Conservation (phyloP, 2,888 invertebrate genomes). For the Germaria angustata region DNA sequence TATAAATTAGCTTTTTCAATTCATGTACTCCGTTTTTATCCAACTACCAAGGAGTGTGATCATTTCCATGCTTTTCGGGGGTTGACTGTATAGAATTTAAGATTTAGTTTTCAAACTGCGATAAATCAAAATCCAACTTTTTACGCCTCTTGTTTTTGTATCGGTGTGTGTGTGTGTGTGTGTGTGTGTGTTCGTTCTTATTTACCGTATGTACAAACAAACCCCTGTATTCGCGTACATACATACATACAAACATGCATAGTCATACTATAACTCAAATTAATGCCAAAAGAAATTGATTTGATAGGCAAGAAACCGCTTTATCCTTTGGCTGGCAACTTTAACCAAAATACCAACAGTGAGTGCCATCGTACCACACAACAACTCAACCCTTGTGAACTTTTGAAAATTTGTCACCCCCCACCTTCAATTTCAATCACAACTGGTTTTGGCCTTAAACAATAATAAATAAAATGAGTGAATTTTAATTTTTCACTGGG, state of each 20-base stretch:
- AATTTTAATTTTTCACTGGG: not conserved
- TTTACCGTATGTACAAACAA: conserved; percentile 44
- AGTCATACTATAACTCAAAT: not conserved
- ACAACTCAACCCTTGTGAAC: conserved; percentile 8
- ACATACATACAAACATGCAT: not conserved
- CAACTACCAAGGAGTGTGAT: no score
- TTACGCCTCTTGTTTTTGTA: conserved; percentile 50
- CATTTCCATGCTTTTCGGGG: not conserved
- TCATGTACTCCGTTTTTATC: no score
- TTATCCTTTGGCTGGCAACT: conserved; percentile 21
- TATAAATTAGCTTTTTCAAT: no score
- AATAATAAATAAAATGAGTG: not conserved
- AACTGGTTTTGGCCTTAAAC: not conserved
- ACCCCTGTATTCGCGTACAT: no score
- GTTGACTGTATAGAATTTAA: not conserved
- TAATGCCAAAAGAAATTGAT: conserved; percentile 10
- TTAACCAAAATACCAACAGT: conserved; percentile 20
- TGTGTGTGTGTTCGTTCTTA: not conserved
- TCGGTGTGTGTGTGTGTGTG: not conserved
- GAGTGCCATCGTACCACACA: conserved; percentile 3
- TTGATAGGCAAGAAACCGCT: conserved; percentile 60
- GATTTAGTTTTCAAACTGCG: no score
- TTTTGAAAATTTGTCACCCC: conserved; percentile 10
- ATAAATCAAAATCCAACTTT: conserved; percentile 59
- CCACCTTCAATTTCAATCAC: not conserved